These are phyloP conservation scores for Polyommatus iphigenia DNA, from an alignment of 2,888 invertebrate genomes.

Conservation along the genomic window DNA sequence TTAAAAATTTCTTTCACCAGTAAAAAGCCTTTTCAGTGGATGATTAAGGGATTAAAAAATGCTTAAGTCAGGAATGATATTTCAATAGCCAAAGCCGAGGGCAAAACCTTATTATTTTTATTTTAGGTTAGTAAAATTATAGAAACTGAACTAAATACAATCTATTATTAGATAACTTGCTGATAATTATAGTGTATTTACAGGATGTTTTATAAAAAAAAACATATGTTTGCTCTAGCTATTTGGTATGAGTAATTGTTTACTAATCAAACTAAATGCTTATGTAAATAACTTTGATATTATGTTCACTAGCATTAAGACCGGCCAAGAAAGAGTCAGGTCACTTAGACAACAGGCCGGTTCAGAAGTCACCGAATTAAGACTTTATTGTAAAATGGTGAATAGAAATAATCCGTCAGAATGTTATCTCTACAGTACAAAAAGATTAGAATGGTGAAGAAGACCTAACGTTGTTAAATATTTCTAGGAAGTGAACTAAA, in stretches of 20 bases:
- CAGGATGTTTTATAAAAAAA: slow-evolving; percentile 3
- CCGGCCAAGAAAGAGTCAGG: too few species aligned
- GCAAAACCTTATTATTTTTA: neutral
- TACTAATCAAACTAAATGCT: neutral
- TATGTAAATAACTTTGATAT: neutral
- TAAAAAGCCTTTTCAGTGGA: neutral
- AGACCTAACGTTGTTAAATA: too few species aligned
- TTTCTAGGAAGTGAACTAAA: too few species aligned
- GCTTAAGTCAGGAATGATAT: too few species aligned
- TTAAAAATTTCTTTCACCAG: neutral
- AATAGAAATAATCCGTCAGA: too few species aligned
- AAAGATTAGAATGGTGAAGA: too few species aligned
- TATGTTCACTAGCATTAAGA: neutral
- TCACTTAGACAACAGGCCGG: too few species aligned
- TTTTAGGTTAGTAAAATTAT: neutral
- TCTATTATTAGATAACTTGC: too few species aligned
- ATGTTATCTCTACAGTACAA: too few species aligned
- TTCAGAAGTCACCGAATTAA: too few species aligned
- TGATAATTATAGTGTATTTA: neutral
- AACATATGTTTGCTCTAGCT: neutral
- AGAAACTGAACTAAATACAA: neutral
- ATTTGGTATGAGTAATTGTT: neutral
- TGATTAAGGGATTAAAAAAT: neutral
- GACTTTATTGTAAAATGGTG: too few species aligned
- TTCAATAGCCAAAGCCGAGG: too few species aligned